Evolutionary conservation across 37 sponge, comb jelly and placozoan genomes (phyloP).

Genomic region (Aphrocallistes beatrix): DNA sequence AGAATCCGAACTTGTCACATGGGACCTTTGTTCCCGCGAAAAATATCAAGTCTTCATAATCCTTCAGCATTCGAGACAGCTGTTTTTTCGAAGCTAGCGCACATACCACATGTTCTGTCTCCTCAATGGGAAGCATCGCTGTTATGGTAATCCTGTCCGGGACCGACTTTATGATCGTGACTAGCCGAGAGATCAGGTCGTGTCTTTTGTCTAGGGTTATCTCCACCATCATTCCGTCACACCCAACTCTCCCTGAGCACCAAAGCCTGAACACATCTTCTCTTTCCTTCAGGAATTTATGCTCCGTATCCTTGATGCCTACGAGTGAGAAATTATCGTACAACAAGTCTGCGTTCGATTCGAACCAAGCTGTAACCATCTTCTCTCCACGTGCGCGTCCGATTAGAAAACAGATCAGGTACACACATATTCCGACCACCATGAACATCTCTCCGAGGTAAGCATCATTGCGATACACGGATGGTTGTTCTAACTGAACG

Average conservation of each 20-base stretch:
- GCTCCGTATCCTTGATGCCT: background rate
- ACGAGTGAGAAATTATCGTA: background rate
- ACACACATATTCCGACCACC: background rate
- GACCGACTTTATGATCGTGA: background rate
- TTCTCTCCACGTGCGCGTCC: background rate
- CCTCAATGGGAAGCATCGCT: conserved; percentile 1
- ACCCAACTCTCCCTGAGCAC: conserved; percentile 11
- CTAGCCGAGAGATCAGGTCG: background rate
- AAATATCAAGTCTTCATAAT: conserved; percentile 18
- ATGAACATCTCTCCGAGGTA: background rate
- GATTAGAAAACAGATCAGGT: conserved; percentile 4
- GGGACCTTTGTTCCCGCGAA: conserved; percentile 1
- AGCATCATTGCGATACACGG: background rate
- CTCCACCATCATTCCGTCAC: conserved; percentile 7
- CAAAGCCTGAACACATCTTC: background rate
- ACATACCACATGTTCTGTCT: background rate
- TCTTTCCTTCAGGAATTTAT: background rate
- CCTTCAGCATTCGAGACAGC: background rate
- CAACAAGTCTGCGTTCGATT: background rate
- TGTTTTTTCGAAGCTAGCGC: background rate
- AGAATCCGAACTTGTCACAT: conserved; percentile 11
- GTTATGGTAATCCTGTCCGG: background rate
- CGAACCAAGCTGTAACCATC: conserved; percentile 4
- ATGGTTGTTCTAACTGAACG: background rate
- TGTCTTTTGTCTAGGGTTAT: conserved; percentile 15